Conservation (phyloP, 1,140 invertebrate species). For the Heliconius hermathena region DNA sequence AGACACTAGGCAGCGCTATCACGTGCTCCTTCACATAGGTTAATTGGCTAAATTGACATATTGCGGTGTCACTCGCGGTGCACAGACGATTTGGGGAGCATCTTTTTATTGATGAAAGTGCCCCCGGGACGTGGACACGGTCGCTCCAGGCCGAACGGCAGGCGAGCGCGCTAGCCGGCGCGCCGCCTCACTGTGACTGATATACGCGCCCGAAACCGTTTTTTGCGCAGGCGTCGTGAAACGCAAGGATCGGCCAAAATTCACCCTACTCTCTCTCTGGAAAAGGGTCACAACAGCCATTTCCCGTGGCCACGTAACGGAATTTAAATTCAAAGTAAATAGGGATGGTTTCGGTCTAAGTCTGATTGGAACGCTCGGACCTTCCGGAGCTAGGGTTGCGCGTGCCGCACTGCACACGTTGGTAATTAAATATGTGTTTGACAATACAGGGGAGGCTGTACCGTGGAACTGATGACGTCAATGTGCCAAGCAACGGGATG, state of each 20-base stretch:
- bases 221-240: slow-evolving; percentile 69
- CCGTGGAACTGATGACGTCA: slow-evolving; percentile 74
- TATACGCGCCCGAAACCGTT: slow-evolving; percentile 57
- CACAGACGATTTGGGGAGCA: slow-evolving; percentile 49
- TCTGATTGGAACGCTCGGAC: slow-evolving; percentile 10
- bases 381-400: slow-evolving; percentile 49
- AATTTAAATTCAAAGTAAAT: slow-evolving; percentile 21
- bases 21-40: slow-evolving; percentile 44
- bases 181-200: slow-evolving; percentile 76
- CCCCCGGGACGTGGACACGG: slow-evolving; percentile 41
- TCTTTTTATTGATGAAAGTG: slow-evolving; percentile 71
- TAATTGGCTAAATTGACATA: slow-evolving; percentile 66
- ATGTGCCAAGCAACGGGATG: slow-evolving; percentile 56
- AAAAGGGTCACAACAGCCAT: slow-evolving; percentile 49
- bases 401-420: slow-evolving; percentile 79
- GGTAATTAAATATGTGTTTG: slow-evolving; percentile 81
- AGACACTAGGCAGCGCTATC: slow-evolving; percentile 62
- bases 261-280: slow-evolving; percentile 46
- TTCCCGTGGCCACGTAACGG: slow-evolving; percentile 15
- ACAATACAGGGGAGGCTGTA: slow-evolving; percentile 76
- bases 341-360: slow-evolving; percentile 32
- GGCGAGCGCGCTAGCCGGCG: slow-evolving; percentile 77
- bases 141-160: slow-evolving; percentile 50
- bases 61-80: slow-evolving; percentile 50
- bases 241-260: slow-evolving; percentile 75